These are phyloP conservation scores for Balanococcus diminutus DNA, from an alignment of 2,888 invertebrate species.

Conservation along the genomic window DNA sequence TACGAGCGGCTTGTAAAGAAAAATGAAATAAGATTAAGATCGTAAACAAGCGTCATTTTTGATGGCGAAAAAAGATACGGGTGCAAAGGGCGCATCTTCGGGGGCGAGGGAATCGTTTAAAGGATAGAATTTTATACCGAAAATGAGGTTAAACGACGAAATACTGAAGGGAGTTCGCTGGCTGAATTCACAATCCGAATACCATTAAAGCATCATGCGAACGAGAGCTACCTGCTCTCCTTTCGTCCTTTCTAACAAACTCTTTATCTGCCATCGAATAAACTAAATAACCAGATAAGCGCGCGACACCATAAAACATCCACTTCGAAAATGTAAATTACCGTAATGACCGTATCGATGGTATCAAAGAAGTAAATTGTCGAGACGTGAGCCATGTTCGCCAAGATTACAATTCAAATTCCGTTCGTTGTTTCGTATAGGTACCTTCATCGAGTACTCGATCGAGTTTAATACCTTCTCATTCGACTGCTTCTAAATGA, in stretches of 20 bases:
- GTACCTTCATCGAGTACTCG: neutral
- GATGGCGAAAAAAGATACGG: neutral
- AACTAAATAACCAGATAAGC: constrained; percentile 25
- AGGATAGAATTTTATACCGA: neutral
- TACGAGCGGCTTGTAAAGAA: neutral
- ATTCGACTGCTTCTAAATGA: neutral
- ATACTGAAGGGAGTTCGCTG: neutral
- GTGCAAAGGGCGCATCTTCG: neutral
- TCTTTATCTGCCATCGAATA: neutral
- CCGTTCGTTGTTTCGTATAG: neutral
- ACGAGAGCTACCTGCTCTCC: neutral
- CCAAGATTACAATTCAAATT: neutral
- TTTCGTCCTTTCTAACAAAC: too few species aligned
- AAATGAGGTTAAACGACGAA: neutral
- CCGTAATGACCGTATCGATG: constrained; percentile 15
- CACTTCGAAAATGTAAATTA: neutral
- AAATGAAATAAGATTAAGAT: neutral
- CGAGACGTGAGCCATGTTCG: neutral
- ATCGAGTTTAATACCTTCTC: neutral
- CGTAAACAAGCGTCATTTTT: neutral
- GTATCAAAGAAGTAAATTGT: neutral
- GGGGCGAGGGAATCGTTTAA: neutral
- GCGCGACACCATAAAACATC: neutral
- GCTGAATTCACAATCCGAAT: neutral
- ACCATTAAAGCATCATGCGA: neutral